Conservation (phyloP, 2,888 invertebrate species). For the Galerucella pusilla region DNA sequence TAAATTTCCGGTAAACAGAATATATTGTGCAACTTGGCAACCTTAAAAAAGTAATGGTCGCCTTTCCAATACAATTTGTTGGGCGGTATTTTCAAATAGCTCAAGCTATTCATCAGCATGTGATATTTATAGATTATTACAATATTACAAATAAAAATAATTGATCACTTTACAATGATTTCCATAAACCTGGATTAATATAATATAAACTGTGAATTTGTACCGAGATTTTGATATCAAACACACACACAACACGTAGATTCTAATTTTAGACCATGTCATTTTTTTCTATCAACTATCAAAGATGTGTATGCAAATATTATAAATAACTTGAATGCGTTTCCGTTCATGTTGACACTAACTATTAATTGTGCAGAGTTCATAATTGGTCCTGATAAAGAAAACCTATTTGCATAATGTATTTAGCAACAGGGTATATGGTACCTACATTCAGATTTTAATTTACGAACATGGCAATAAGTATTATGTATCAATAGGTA, state of each 20-base stretch:
- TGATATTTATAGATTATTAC: not conserved
- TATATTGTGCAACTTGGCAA: not conserved
- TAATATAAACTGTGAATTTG: not conserved
- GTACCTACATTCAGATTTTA: not conserved
- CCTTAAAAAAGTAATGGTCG: not conserved
- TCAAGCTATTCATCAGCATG: not conserved
- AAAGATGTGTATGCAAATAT: not conserved
- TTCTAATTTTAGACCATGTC: not conserved
- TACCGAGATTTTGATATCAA: not conserved
- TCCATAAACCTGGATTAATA: not conserved
- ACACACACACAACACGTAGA: not conserved
- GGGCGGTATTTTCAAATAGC: conserved; percentile 1
- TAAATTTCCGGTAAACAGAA: not conserved
- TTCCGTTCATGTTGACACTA: not conserved
- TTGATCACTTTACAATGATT: not conserved
- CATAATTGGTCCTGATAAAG: not conserved
- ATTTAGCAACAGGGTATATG: not conserved
- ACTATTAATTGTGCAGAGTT: not conserved
- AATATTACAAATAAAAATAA: not conserved
- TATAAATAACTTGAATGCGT: conserved; percentile 1
- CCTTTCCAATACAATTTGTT: not conserved
- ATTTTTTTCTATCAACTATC: not conserved
- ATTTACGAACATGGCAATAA: not conserved
- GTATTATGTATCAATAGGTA: not conserved
- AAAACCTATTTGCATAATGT: not conserved